Evolutionary conservation across 2,113 vertebrate genomes (phyloP).

Genomic region (Agapornis roseicollis): DNA sequence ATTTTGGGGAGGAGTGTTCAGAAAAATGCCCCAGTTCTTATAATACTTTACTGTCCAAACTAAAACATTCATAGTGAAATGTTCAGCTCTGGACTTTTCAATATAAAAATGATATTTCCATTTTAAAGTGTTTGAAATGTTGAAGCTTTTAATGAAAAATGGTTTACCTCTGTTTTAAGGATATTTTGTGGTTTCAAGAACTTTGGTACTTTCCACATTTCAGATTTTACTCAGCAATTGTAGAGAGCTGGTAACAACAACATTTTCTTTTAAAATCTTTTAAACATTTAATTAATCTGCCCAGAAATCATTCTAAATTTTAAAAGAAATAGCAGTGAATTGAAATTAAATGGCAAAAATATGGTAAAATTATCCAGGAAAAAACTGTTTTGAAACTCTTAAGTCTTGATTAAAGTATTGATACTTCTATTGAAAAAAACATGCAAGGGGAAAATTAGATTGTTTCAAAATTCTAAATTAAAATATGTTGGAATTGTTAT

Average conservation of each 20-base stretch:
- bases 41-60: neutral
- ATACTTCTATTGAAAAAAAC: neutral
- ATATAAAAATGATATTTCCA: neutral
- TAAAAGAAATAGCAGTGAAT: neutral
- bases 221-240: neutral
- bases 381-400: neutral
- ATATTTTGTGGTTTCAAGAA: neutral
- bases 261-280: neutral
- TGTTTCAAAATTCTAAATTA: neutral
- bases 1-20: fast-evolving
- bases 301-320: neutral
- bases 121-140: neutral
- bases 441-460: neutral
- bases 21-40: neutral
- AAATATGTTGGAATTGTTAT: neutral
- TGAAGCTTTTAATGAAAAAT: neutral
- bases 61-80: neutral
- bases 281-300: neutral
- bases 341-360: neutral
- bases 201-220: fast-evolving
- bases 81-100: neutral
- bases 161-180: neutral
- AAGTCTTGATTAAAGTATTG: neutral
- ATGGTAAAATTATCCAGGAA: neutral
- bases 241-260: neutral